Conservation (phyloP, 2,888 invertebrate genomes). For the Heliconius erato region DNA sequence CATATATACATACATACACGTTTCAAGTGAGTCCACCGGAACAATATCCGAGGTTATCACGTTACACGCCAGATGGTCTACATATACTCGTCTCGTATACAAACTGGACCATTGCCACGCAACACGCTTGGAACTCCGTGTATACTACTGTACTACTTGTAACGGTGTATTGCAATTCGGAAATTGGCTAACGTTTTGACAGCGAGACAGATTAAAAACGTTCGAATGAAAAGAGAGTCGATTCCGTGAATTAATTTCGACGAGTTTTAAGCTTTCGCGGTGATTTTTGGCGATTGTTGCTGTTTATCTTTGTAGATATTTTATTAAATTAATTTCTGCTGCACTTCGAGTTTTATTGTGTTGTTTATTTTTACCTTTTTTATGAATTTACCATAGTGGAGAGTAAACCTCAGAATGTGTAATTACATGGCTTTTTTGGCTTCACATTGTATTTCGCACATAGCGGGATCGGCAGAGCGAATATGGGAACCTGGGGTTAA, state of each 20-base stretch:
- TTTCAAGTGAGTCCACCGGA: conserved; percentile 54
- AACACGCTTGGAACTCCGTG: conserved; percentile 49
- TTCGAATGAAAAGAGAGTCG: conserved; percentile 35
- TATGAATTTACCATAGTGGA: background rate
- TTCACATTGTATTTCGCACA: too few species aligned
- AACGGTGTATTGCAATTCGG: conserved; percentile 38
- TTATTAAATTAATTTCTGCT: conserved; percentile 7
- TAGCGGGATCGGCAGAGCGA: too few species aligned
- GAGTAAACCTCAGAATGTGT: too few species aligned
- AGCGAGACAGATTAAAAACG: conserved; percentile 42
- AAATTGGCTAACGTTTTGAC: conserved; percentile 46
- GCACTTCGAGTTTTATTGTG: background rate
- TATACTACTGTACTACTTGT: conserved; percentile 47
- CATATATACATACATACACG: background rate
- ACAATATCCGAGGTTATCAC: conserved; percentile 68
- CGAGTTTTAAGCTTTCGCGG: conserved; percentile 3
- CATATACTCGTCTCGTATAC: conserved; percentile 35
- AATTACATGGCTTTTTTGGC: too few species aligned
- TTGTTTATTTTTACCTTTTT: background rate
- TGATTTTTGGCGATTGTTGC: background rate
- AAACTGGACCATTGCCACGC: conserved; percentile 56
- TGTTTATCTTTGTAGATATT: background rate
- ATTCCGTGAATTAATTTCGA: conserved; percentile 32
- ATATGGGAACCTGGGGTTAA: too few species aligned
- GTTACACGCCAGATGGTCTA: conserved; percentile 68